These are phyloP conservation scores for Mus pahari DNA, from an alignment of 2,113 vertebrate species.

Conservation along the genomic window DNA sequence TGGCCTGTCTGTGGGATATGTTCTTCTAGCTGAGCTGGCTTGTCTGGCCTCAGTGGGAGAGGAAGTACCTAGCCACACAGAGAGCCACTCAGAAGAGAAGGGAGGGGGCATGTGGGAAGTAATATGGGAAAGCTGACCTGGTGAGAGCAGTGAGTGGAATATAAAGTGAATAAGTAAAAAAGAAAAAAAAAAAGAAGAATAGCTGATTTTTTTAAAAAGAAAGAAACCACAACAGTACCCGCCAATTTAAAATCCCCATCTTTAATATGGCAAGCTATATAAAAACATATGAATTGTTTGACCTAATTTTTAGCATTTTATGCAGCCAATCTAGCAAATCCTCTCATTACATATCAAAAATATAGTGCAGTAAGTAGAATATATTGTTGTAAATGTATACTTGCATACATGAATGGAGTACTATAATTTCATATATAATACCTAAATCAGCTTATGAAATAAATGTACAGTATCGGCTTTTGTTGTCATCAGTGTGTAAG, in stretches of 20 bases:
- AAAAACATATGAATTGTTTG: neutral
- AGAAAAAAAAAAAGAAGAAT: no score
- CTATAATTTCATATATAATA: neutral
- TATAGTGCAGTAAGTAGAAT: neutral
- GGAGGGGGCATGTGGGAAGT: no score
- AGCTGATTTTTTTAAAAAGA: no score
- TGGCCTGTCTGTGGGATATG: no score
- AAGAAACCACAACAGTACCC: neutral
- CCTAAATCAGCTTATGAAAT: slow-evolving; percentile 28
- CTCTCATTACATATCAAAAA: neutral
- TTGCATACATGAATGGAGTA: neutral
- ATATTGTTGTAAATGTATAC: neutral
- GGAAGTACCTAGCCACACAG: no score
- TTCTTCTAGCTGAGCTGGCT: no score
- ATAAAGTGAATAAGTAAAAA: no score
- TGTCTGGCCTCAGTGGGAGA: no score
- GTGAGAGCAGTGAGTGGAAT: no score
- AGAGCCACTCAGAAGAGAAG: no score
- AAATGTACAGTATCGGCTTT: neutral
- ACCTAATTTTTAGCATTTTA: neutral
- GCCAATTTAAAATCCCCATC: neutral
- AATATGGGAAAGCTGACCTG: no score
- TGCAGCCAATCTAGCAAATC: neutral
- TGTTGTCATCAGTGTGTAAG: neutral
- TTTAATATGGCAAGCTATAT: neutral